Conservation (phyloP, 2,888 invertebrate genomes). For the Andrena bucephala region DNA sequence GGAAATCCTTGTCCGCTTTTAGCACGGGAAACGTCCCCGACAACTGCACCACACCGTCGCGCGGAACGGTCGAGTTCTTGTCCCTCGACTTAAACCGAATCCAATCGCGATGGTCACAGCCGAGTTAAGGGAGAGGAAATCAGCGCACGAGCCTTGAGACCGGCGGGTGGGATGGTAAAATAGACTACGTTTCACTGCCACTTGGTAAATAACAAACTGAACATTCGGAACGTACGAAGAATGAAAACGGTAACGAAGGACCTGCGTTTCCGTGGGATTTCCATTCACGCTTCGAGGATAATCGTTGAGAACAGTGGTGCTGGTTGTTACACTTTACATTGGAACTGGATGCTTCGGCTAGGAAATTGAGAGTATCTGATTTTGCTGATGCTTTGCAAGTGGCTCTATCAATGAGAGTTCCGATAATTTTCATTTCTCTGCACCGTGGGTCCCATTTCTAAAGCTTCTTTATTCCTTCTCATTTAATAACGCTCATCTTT, state of each 20-base stretch:
- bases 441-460: slow-evolving; percentile 22
- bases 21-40: slow-evolving; percentile 28
- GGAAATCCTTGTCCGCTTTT: slow-evolving; percentile 48
- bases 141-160: not conserved
- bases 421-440: slow-evolving; percentile 9
- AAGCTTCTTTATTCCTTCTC: slow-evolving; percentile 45
- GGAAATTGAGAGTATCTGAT: too few relatives aligned
- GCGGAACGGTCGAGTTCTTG: slow-evolving; percentile 21
- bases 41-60: not conserved
- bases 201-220: slow-evolving; percentile 23
- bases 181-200: slow-evolving; percentile 2
- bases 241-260: not conserved
- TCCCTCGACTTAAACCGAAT: slow-evolving; percentile 37
- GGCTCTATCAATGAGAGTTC: not conserved
- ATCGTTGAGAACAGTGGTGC: not conserved
- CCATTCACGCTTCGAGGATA: not conserved
- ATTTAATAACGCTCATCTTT: slow-evolving; percentile 42
- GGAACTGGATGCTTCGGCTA: too few relatives aligned
- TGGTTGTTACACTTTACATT: too few relatives aligned
- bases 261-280: not conserved
- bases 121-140: slow-evolving; percentile 2
- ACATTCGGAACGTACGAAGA: not conserved
- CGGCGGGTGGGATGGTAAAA: slow-evolving; percentile 12
- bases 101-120: slow-evolving; percentile 17
- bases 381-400: too few relatives aligned